Evolutionary conservation across 2,888 invertebrate species (phyloP), one percentile per base, ranked within the genome.

Genomic region (Hipparchia sbordonii): DNA sequence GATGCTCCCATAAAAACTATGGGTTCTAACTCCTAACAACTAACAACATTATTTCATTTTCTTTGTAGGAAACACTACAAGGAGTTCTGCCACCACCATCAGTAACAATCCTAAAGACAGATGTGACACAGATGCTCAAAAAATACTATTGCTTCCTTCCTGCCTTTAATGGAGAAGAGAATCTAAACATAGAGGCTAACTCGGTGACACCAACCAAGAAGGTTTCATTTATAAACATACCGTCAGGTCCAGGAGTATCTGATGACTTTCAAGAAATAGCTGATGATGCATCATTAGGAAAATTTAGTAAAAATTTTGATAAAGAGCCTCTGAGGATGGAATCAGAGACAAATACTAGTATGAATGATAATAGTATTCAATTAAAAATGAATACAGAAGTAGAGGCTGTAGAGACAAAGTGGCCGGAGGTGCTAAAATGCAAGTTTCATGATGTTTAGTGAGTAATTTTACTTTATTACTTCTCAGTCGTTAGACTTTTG

Each of bases 31-130:
- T 23, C 23, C 23, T 23, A 23, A 23, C 23, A 23, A 23, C 23
- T 23, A 23, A 23, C 23, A 23, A 23, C 23, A 23, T 13, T 12
- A 13, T 48, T 48, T 45, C 46, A 57, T 54, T 69, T 67, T 54
- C 0, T 61, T 79, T 95, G 66, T 94, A 96, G 85, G 95, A 94
- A 82, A 95, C 94, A 63, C 87, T 97, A 8, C 95, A 95, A 77
- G 97, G 97, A 1, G 94, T 97, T 0, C 92, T 96, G 8, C 97
- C 97, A 39, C 97, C 97, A 9, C 97, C 97, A 0, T 96, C 96
- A 45, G 94, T 96, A 10, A 97, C 97, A 12, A 95, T 95, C 56
- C 89, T 96, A 45, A 95, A 96, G 79, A 92, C 95, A 71, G 96
- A 96, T 82, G 95, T 95, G 33, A 90, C 93, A 46, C 95, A 96